These are phyloP conservation scores for Hippocampus barbouri DNA, from an alignment of 2,113 vertebrate genomes.

Conservation along the genomic window DNA sequence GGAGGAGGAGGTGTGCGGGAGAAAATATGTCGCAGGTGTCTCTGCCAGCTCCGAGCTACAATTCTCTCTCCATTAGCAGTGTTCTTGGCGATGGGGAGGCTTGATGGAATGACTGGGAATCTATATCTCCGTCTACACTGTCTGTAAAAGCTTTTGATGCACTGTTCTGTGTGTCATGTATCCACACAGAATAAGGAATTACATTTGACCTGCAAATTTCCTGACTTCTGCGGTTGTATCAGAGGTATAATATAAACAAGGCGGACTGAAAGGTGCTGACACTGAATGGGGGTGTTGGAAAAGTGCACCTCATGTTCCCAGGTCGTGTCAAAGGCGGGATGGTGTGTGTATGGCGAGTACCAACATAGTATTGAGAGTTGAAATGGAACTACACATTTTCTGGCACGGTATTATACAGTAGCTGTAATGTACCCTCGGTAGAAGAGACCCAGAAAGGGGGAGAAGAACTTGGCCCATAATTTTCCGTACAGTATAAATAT, in stretches of 20 bases:
- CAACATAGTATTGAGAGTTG: background rate
- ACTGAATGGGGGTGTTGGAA: background rate
- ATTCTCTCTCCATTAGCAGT: slow-evolving; percentile 73
- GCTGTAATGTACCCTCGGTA: background rate
- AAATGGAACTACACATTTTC: background rate
- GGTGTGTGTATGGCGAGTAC: too few relatives aligned
- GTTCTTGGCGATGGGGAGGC: slow-evolving; percentile 62
- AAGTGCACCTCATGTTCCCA: background rate
- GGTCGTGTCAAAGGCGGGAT: background rate
- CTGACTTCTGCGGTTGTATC: background rate
- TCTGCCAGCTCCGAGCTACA: slow-evolving; percentile 71
- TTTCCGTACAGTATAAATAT: background rate
- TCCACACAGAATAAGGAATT: background rate
- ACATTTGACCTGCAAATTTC: background rate
- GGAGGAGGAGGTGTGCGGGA: slow-evolving; percentile 23
- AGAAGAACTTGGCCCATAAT: background rate
- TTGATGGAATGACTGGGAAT: slow-evolving; percentile 66
- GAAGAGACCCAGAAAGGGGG: background rate
- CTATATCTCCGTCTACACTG: slow-evolving; percentile 7
- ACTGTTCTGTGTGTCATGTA: background rate
- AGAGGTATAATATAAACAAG: background rate
- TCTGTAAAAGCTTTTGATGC: background rate
- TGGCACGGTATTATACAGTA: background rate
- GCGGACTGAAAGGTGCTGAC: background rate
- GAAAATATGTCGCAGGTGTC: slow-evolving; percentile 74